These are phyloP conservation scores for Paracyclopina nana DNA, from an alignment of 1,140 invertebrate species.

Conservation along the genomic window DNA sequence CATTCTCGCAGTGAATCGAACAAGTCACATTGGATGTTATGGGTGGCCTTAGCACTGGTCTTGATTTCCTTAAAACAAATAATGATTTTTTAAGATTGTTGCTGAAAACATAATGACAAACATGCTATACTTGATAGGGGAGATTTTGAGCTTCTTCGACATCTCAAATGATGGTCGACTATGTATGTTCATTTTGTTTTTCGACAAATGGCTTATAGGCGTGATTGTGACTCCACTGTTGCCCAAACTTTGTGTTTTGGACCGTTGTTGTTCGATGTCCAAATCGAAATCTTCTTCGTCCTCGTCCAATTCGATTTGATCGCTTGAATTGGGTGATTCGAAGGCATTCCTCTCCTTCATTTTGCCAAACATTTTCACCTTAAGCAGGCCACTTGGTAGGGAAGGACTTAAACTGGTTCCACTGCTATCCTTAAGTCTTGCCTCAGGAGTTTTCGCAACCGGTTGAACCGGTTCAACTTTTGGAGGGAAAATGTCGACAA, in stretches of 20 bases:
- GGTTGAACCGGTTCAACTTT: background rate
- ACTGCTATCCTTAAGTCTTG: background rate
- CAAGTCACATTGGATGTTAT: background rate
- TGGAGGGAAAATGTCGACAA: background rate
- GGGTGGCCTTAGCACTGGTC: slow-evolving; percentile 4
- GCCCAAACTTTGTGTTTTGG: too few species aligned
- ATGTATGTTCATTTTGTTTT: too few species aligned
- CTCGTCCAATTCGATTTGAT: too few species aligned
- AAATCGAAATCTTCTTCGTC: too few species aligned
- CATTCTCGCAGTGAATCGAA: slow-evolving; percentile 11
- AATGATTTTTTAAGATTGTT: too few species aligned
- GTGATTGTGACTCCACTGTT: too few species aligned
- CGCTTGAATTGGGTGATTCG: too few species aligned
- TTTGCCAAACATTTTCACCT: background rate
- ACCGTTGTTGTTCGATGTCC: too few species aligned
- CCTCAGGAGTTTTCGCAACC: background rate
- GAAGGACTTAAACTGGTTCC: background rate
- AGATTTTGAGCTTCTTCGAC: background rate
- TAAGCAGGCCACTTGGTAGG: background rate
- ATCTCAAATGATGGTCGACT: background rate
- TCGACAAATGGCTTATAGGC: too few species aligned
- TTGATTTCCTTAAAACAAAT: too few species aligned
- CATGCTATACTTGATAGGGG: background rate
- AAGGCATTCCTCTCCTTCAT: background rate
- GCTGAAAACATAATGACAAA: background rate